Base-by-base conservation (phyloP, 2,888 invertebrate species). In the Cotesia congregata region DNA sequence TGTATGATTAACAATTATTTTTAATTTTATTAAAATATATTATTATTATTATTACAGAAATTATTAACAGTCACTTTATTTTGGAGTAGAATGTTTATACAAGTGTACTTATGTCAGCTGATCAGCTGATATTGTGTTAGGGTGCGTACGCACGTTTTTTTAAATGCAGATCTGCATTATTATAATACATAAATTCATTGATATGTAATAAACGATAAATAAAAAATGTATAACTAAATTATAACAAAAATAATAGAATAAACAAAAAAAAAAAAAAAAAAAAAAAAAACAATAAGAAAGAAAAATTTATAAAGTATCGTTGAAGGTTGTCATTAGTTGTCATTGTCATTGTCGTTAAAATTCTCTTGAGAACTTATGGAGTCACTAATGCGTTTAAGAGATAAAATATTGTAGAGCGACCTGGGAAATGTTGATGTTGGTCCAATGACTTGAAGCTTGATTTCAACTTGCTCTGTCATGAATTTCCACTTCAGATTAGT, bases 381-480 rank as follows among this genome's bases (percentile, higher is more conserved):
- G 12, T 82, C 80, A 59, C 81, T 78, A 39, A 78, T 68, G 15
- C 71, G 82, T 40, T 79, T 80, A 59, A 89, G 83, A 5, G 86
- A 85, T 50, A 89, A 78, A 70, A 89, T 84, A 68, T 88, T 89
- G 74, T 89, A 89, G 5, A 87, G 77, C 0, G 88, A 80, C 2
- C 83, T 85, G 0, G 84, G 82, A 38, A 82, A 86, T 0, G 78
- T 74, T 1, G 80, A 20, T 0, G 87, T 85, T n/a, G 89, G 86
- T 0, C 88, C 88, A 3, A 89, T 60, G 39, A 89, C 82, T 76
- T 89, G 88, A 67, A 89, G 79, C n/a, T 86, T 85, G 4, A 88
- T 79, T 20, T 85, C 85, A 68, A 84, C 88, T n/a, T 80, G 82
- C 39, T 83, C 81, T 40, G 85, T 74, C 20, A 82, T 65, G 62